A percentile compares a stretch with the other conserved stretches of the same genome.
phyloP scores from a whole-genome alignment of 1,140 invertebrate genomes.

The Pseudomyrmex dendroicus region DNA sequence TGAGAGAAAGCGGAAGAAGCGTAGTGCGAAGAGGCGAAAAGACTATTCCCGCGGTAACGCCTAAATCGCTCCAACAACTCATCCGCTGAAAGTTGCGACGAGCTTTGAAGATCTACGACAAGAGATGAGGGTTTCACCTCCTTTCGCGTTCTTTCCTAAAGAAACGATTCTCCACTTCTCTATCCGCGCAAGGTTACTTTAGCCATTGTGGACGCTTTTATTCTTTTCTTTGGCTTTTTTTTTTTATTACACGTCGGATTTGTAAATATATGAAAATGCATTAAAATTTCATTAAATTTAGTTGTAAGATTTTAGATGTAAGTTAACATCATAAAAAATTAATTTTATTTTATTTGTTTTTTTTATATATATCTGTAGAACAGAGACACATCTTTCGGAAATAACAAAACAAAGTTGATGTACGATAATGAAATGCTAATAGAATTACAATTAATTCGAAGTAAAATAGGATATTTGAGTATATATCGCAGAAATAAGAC shows the following conservation, averaged over 20 bases:
- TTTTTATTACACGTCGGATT: not conserved
- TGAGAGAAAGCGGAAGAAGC: slow-evolving; percentile 56
- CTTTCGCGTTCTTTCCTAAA: slow-evolving; percentile 48
- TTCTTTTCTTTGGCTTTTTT: no score
- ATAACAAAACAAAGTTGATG: not conserved
- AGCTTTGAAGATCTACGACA: slow-evolving; percentile 82
- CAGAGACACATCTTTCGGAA: not conserved
- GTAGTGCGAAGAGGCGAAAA: slow-evolving; percentile 73
- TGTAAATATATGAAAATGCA: not conserved
- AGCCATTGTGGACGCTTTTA: not conserved
- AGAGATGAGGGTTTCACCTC: slow-evolving; percentile 55
- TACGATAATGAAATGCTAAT: slow-evolving; percentile 18
- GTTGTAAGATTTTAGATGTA: not conserved
- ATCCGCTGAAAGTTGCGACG: slow-evolving; percentile 83
- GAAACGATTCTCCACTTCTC: slow-evolving; percentile 54
- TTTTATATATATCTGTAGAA: no score
- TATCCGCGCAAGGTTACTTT: slow-evolving; percentile 40
- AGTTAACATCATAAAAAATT: not conserved
- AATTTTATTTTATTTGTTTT: not conserved
- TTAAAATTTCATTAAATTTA: not conserved
- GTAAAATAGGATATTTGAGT: not conserved
- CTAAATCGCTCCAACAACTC: slow-evolving; percentile 84
- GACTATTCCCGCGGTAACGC: slow-evolving; percentile 80
- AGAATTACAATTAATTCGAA: slow-evolving; percentile 7
- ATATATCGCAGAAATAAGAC: not conserved